These are phyloP conservation scores for Neogobius melanostomus DNA, from an alignment of 2,113 vertebrate species.

Conservation along the genomic window DNA sequence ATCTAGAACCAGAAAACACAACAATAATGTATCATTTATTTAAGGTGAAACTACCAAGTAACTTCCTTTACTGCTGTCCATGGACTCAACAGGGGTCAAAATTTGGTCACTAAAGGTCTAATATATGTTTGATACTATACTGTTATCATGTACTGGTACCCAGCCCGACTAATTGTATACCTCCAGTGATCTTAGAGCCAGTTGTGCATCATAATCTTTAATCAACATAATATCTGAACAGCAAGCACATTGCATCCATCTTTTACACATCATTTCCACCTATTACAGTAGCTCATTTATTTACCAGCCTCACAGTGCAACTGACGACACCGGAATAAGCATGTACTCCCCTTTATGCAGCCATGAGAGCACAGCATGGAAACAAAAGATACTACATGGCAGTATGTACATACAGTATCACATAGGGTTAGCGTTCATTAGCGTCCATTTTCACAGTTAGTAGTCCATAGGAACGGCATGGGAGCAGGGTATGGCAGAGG, in stretches of 20 bases:
- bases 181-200: slow-evolving; percentile 47
- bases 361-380: slow-evolving; percentile 39
- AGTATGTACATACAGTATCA: slow-evolving; percentile 49
- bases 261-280: no score
- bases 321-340: slow-evolving; percentile 33
- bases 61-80: no score
- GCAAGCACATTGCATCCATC: neutral
- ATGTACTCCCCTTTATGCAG: slow-evolving; percentile 34
- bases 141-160: no score
- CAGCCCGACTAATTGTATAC: neutral
- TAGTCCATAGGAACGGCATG: slow-evolving; percentile 45
- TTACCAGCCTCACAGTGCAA: slow-evolving; percentile 36
- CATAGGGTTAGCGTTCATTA: slow-evolving; percentile 47
- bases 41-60: no score
- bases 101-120: no score
- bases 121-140: no score
- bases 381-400: slow-evolving; percentile 43
- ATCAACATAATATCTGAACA: slow-evolving; percentile 28
- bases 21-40: no score
- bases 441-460: slow-evolving; percentile 53
- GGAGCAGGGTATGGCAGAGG: slow-evolving; percentile 48
- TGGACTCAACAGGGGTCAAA: no score
- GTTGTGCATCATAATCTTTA: slow-evolving; percentile 40
- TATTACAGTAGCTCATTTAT: slow-evolving; percentile 10
- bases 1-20: no score